Base-by-base conservation (phyloP, 2,797 vertebrate species). In the Leptoclinus maculatus region DNA sequence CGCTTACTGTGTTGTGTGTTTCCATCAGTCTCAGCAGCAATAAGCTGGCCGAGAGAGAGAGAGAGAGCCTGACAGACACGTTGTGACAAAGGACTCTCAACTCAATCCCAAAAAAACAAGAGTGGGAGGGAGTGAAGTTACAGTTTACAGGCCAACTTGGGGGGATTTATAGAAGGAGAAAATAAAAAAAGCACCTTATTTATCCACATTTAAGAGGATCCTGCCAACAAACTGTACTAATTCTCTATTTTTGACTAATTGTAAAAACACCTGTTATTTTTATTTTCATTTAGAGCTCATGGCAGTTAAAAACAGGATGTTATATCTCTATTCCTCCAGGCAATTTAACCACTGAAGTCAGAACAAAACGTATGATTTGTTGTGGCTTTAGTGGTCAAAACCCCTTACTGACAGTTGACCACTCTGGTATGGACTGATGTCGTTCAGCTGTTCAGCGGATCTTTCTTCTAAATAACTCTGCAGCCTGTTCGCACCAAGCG, bases 361-460 rank as follows among this genome's bases (percentile, higher is more conserved):
- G 38, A 39, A 39, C 38, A 12, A 39, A 39, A 83, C 66, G 27
- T 27, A 27, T 27, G 27, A 27, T 27, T 83, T 2, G 17, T 79
- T 83, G 64, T 58, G 54, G 70, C 23, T 56, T 72, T 65, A 57
- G 47, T 45, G 60, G 73, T 82, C 41, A 60, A 76, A 73, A 71
- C 27, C 21, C 14, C 19, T 67, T 21, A 32, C 4, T 64, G 36
- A 57, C 36, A 57, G 49, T 13, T 56, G 16, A 68, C 25, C 29
- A n/a, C 41, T 67, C 34, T 71, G 23, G 19, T 63, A 38, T 27
- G 72, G 65, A 54, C 54, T 25, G 27, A 74, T 58, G 19, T 59
- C 23, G 23, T 41, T 34, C 34, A 34, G 34, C 34, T 51, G 7
- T 65, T 57, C 19, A 47, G 17, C 17, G 7, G 7, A 47, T 39